These are phyloP conservation scores for Drosophila longiperda DNA, from an alignment of 2,888 invertebrate genomes.

Conservation along the genomic window DNA sequence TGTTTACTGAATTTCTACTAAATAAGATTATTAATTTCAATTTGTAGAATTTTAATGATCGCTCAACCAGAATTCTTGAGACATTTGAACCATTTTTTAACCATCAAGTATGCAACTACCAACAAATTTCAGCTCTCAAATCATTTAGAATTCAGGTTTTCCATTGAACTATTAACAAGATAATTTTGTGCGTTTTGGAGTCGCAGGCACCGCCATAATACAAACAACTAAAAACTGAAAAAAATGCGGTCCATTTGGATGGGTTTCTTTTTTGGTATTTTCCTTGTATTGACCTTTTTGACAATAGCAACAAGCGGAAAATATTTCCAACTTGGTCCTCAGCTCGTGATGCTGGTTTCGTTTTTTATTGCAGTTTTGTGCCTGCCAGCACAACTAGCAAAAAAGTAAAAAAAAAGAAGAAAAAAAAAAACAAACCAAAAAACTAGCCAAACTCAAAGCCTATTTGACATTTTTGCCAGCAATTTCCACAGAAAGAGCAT, in stretches of 20 bases:
- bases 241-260: slow-evolving; percentile 34
- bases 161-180: slow-evolving; percentile 47
- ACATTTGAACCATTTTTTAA: background rate
- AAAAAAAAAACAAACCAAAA: slow-evolving; percentile 3
- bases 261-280: slow-evolving; percentile 28
- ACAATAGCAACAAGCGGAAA: slow-evolving; percentile 46
- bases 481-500: slow-evolving; percentile 73
- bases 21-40: background rate
- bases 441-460: slow-evolving; percentile 54
- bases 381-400: slow-evolving; percentile 30
- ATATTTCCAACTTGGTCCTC: slow-evolving; percentile 76
- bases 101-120: background rate
- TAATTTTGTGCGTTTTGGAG: slow-evolving; percentile 55
- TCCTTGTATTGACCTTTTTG: slow-evolving; percentile 55
- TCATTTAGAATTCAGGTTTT: slow-evolving; percentile 1
- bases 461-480: slow-evolving; percentile 76
- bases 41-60: background rate
- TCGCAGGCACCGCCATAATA: slow-evolving; percentile 7
- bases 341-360: slow-evolving; percentile 74
- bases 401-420: background rate
- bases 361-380: slow-evolving; percentile 53
- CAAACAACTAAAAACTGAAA: slow-evolving; percentile 7
- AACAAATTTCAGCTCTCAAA: slow-evolving; percentile 4
- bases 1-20: background rate
- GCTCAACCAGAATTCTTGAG: background rate